phyloP scores from a whole-genome alignment of 2,888 invertebrate species.

The Drosophila paramelanica region DNA sequence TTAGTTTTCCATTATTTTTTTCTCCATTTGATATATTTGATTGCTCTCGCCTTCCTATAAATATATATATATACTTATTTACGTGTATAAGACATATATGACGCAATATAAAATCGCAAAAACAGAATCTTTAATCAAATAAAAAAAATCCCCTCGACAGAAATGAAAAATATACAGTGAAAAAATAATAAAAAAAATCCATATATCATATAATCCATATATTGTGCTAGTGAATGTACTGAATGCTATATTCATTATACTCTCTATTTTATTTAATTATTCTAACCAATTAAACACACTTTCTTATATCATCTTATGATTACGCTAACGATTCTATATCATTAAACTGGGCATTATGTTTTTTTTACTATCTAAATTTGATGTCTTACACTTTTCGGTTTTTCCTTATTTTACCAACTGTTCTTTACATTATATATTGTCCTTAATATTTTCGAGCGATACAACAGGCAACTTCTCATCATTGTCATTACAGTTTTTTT shows the following conservation, averaged over 20 bases:
- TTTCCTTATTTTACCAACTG: slow-evolving; percentile 3
- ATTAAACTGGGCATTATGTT: slow-evolving; percentile 46
- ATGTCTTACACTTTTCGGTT: slow-evolving; percentile 17
- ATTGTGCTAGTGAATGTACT: slow-evolving; percentile 85
- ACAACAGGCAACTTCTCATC: slow-evolving; percentile 31
- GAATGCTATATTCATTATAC: slow-evolving; percentile 85
- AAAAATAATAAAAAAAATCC: slow-evolving; percentile 46
- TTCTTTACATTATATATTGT: slow-evolving; percentile 14
- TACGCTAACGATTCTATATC: slow-evolving; percentile 47
- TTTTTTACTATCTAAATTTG: slow-evolving; percentile 1
- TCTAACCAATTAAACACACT: slow-evolving; percentile 64
- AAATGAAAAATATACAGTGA: slow-evolving; percentile 42
- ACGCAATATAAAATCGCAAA: slow-evolving; percentile 36
- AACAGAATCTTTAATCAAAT: slow-evolving; percentile 48
- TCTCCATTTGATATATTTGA: slow-evolving; percentile 29
- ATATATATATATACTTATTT: slow-evolving; percentile 42
- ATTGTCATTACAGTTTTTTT: slow-evolving; percentile 37
- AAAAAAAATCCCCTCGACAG: slow-evolving; percentile 35
- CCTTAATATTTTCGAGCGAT: slow-evolving; percentile 24
- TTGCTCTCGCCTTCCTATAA: slow-evolving; percentile 49
- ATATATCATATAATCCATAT: slow-evolving; percentile 79
- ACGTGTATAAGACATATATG: slow-evolving; percentile 49
- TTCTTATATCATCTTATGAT: slow-evolving; percentile 56
- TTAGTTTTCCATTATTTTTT: slow-evolving; percentile 31
- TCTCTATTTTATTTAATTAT: slow-evolving; percentile 69